A percentile compares a stretch with the other conserved stretches of the same genome.
Conservation (phyloP, 1,140 invertebrate species). For the Triops cancriformis region DNA sequence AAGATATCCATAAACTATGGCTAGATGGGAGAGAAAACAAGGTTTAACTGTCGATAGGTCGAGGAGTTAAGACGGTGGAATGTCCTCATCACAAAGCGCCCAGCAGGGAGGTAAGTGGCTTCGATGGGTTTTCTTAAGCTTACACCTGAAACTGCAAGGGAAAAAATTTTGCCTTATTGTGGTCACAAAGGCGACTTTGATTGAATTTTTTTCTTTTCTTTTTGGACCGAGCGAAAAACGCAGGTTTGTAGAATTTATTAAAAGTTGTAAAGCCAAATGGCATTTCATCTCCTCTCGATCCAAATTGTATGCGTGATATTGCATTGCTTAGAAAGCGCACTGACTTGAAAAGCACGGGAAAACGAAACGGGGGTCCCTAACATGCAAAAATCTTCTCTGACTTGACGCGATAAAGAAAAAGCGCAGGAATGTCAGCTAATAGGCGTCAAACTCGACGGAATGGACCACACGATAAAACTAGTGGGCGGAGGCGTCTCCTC, state of each 20-base stretch:
- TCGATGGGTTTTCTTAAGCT: not conserved
- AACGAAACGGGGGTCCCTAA: not conserved
- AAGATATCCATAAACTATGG: not conserved
- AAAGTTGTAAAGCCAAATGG: not conserved
- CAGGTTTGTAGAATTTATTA: not conserved
- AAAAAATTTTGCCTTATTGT: not conserved
- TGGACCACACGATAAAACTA: not conserved
- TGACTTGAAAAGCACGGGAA: not conserved
- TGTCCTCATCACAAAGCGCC: slow-evolving; percentile 8
- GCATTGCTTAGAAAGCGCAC: not conserved
- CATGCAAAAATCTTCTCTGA: not conserved
- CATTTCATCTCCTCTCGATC: not conserved
- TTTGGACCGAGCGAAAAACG: not conserved
- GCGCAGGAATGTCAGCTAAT: not conserved
- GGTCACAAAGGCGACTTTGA: not conserved
- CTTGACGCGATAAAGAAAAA: not conserved
- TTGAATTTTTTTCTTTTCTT: not conserved
- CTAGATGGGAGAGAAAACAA: not conserved
- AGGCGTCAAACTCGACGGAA: not conserved
- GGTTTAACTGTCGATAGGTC: not conserved
- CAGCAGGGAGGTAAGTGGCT: not conserved
- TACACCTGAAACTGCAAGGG: not conserved
- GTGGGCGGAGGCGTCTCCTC: not conserved
- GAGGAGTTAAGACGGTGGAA: slow-evolving; percentile 12
- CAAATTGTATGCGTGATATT: not conserved